These are phyloP conservation scores for Gymnopithys bicolor DNA, from an alignment of 2,797 vertebrate genomes.

Conservation along the genomic window DNA sequence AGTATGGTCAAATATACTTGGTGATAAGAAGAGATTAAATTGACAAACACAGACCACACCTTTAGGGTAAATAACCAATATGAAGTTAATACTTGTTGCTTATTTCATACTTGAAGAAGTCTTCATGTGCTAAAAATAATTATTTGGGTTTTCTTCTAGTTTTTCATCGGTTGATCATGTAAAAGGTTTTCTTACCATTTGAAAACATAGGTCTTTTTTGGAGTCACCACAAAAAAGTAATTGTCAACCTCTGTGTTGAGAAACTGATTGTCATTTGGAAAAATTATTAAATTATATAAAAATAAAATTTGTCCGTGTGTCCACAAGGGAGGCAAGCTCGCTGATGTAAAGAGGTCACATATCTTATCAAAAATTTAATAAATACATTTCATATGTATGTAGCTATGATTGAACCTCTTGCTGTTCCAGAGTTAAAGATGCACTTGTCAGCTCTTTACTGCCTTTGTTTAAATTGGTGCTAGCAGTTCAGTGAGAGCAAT, in stretches of 20 bases:
- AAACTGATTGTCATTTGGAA: not conserved
- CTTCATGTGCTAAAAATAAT: not conserved
- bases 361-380: not conserved
- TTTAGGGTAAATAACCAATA: not conserved
- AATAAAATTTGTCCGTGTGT: not conserved
- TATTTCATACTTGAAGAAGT: not conserved
- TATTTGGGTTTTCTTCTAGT: not conserved
- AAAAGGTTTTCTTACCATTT: not conserved
- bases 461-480: not conserved
- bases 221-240: fast-evolving
- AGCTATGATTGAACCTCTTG: not conserved
- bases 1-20: not conserved
- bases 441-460: not conserved
- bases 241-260: not conserved
- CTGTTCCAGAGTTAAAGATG: not conserved
- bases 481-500: not conserved
- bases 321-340: not conserved
- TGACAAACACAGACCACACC: not conserved
- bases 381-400: not conserved
- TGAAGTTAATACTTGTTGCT: not conserved
- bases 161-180: not conserved
- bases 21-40: not conserved
- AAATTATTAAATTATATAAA: not conserved
- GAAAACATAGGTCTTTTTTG: not conserved
- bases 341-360: not conserved